phyloP scores from a whole-genome alignment of 1,140 invertebrate genomes.

The Drosophila guanche region DNA sequence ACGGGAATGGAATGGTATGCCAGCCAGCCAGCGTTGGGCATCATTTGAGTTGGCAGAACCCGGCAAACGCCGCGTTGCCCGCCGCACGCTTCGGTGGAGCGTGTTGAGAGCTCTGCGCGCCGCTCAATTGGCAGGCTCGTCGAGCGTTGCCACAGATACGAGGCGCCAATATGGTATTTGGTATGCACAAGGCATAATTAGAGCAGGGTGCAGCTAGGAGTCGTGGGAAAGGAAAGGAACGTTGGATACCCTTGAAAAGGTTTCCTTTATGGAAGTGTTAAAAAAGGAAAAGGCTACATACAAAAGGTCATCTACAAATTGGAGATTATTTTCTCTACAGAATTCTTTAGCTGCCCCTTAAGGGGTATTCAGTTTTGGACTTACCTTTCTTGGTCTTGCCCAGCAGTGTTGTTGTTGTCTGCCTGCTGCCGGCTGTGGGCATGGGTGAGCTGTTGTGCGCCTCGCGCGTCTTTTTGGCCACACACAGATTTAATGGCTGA shows the following conservation, averaged over 20 bases:
- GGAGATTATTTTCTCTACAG: no score
- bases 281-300: no score
- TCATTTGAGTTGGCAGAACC: conserved; percentile 68
- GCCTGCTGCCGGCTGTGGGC: conserved; percentile 42
- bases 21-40: conserved; percentile 27
- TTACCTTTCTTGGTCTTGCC: conserved; percentile 70
- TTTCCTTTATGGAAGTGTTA: no score
- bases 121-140: conserved; percentile 73
- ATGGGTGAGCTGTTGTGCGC: conserved; percentile 54
- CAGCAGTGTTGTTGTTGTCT: conserved; percentile 41
- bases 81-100: conserved; percentile 72
- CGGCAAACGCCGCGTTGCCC: conserved; percentile 69
- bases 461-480: conserved; percentile 78
- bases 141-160: conserved; percentile 56
- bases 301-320: no score
- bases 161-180: conserved; percentile 50
- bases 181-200: background rate
- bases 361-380: background rate
- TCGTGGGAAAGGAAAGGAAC: no score
- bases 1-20: background rate
- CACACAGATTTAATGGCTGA: conserved; percentile 81
- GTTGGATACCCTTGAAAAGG: no score
- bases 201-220: no score
- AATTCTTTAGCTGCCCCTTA: no score
- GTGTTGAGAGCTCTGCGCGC: conserved; percentile 69